Conservation (phyloP, 2,888 invertebrate genomes). For the Pseudanteris insignis region DNA sequence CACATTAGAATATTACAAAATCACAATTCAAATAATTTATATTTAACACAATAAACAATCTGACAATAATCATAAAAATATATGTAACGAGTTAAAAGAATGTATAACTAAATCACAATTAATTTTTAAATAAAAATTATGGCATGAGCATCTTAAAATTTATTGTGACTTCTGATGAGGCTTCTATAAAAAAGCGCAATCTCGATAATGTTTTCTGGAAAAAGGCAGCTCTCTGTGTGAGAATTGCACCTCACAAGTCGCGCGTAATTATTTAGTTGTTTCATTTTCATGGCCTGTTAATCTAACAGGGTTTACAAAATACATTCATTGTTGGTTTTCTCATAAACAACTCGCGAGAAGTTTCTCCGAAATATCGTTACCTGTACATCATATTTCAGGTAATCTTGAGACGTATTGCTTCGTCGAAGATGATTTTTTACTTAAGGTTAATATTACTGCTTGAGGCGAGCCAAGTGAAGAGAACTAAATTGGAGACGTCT, state of each 20-base stretch:
- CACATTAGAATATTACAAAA: too few species aligned
- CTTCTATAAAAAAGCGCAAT: too few species aligned
- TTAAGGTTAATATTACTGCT: conserved; percentile 36
- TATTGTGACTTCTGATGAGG: too few species aligned
- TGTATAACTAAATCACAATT: too few species aligned
- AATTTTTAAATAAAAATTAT: too few species aligned
- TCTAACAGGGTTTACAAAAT: conserved; percentile 15
- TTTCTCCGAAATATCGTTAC: conserved; percentile 38
- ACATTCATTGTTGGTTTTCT: conserved; percentile 23
- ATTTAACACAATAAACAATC: too few species aligned
- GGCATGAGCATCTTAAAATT: too few species aligned
- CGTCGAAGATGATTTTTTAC: conserved; percentile 39
- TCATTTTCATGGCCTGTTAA: conserved; percentile 13
- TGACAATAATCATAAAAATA: too few species aligned
- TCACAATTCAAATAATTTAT: too few species aligned
- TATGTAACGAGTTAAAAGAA: too few species aligned
- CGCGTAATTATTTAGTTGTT: conserved; percentile 9
- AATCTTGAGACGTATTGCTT: conserved; percentile 33
- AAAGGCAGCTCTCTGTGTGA: not conserved
- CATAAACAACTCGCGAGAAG: conserved; percentile 33
- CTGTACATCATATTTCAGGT: conserved; percentile 33
- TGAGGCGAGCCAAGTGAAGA: conserved; percentile 28
- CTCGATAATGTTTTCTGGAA: too few species aligned
- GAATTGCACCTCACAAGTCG: conserved; percentile 3
- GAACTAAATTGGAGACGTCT: conserved; percentile 47